These are phyloP conservation scores for Drosophila orena DNA, from an alignment of 1,140 invertebrate species.

Conservation along the genomic window DNA sequence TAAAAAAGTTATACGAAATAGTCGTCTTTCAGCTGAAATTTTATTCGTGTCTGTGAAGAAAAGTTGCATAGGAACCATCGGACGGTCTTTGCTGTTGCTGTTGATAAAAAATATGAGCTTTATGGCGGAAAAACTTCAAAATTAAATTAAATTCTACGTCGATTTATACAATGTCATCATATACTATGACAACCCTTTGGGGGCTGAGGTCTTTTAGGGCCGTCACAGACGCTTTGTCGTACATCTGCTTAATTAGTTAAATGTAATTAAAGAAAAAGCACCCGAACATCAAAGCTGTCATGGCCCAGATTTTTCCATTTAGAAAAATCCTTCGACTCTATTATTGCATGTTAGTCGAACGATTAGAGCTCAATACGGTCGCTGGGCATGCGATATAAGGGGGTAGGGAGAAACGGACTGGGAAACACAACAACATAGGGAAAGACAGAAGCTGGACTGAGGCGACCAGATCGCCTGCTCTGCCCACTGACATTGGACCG, in stretches of 20 bases:
- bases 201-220: conserved; percentile 1
- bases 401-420: not conserved
- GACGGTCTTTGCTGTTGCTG: too few relatives aligned
- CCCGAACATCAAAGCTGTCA: conserved; percentile 67
- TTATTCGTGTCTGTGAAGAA: too few relatives aligned
- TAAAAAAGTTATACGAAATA: too few relatives aligned
- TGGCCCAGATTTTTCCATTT: conserved; percentile 33
- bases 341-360: conserved; percentile 70
- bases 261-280: conserved; percentile 70
- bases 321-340: conserved; percentile 11
- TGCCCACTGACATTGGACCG: conserved; percentile 48
- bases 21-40: too few relatives aligned
- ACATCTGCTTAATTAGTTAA: conserved; percentile 72
- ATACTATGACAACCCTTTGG: not conserved
- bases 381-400: conserved; percentile 63
- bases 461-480: conserved; percentile 28
- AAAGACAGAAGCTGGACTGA: conserved; percentile 40
- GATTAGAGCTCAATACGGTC: conserved; percentile 73
- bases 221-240: conserved; percentile 16
- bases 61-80: too few relatives aligned
- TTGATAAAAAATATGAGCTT: too few relatives aligned
- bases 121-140: too few relatives aligned
- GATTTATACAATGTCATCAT: too few relatives aligned
- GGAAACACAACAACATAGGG: not conserved
- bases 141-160: too few relatives aligned